A percentile compares a stretch with the other conserved stretches of the same genome.
These are phyloP conservation scores for Polypedilum pembai DNA, from an alignment of 1,140 invertebrate genomes.

Conservation along the genomic window DNA sequence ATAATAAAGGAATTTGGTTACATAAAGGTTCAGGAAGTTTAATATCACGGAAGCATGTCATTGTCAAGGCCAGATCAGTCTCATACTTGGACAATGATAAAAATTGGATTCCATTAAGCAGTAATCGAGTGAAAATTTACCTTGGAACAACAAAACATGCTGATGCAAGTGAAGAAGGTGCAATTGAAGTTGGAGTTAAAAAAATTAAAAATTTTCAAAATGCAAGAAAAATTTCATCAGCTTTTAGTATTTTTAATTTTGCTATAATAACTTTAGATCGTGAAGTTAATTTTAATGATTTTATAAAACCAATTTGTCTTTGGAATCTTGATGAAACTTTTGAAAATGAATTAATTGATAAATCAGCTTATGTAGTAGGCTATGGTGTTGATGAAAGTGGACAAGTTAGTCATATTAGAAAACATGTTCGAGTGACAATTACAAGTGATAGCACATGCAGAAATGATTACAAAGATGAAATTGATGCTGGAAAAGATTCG, in stretches of 20 bases:
- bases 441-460: neutral
- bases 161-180: neutral
- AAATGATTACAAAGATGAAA: neutral
- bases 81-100: neutral
- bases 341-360: neutral
- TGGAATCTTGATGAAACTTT: neutral
- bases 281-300: neutral
- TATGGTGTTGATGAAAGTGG: neutral
- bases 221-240: neutral
- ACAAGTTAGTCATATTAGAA: neutral
- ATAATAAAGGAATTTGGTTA: neutral
- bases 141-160: neutral
- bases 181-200: neutral
- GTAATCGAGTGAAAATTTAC: neutral
- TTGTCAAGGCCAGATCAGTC: neutral
- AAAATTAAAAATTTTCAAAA: neutral
- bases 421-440: neutral
- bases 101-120: neutral
- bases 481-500: neutral
- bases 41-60: neutral
- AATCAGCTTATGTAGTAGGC: neutral
- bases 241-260: neutral
- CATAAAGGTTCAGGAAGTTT: constrained; percentile 6
- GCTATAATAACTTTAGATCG: neutral
- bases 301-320: neutral